Evolutionary conservation across 1,140 invertebrate species (phyloP).

Genomic region (Pachypsylla venusta): DNA sequence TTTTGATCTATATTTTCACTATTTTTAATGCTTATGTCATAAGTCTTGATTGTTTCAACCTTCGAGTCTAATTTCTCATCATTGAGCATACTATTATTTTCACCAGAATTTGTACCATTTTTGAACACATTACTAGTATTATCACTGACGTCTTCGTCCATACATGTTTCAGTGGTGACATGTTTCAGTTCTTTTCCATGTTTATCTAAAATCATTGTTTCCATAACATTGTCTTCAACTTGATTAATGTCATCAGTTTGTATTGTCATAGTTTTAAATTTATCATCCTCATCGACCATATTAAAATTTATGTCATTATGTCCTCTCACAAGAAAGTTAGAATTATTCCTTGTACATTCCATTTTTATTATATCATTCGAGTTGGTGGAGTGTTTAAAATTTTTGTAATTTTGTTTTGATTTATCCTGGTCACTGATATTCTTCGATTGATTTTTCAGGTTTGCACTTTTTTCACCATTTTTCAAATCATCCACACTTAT

Average conservation of each 20-base stretch:
- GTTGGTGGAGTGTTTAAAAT: too few relatives aligned
- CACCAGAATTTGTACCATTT: too few relatives aligned
- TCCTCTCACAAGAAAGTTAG: too few relatives aligned
- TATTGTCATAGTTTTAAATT: conserved; percentile 1
- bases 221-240: not conserved
- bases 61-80: too few relatives aligned
- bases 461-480: not conserved
- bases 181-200: not conserved
- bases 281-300: not conserved
- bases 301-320: not conserved
- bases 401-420: conserved; percentile 5
- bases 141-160: too few relatives aligned
- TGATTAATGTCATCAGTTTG: not conserved
- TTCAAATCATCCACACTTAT: not conserved
- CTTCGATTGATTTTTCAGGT: not conserved
- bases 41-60: too few relatives aligned
- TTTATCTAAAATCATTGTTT: not conserved
- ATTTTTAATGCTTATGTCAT: too few relatives aligned
- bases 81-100: too few relatives aligned
- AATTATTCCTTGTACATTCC: too few relatives aligned
- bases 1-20: too few relatives aligned
- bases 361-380: too few relatives aligned
- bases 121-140: too few relatives aligned
- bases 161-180: not conserved
- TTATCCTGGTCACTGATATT: not conserved